phyloP scores from a whole-genome alignment of 2,888 invertebrate genomes.

The Tetragonisca angustula region DNA sequence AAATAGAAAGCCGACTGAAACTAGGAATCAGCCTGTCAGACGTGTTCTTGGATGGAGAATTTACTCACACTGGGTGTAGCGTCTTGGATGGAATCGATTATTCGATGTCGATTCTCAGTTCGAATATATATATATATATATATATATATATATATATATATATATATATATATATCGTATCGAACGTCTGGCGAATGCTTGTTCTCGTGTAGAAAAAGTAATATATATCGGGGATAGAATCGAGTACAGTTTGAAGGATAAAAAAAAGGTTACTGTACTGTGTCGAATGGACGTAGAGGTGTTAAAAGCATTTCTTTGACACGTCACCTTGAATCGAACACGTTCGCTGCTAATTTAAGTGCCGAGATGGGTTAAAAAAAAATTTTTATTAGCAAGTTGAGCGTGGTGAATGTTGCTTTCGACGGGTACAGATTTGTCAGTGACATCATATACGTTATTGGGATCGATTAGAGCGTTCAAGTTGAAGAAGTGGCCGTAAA shows the following conservation, averaged over 20 bases:
- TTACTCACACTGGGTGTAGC: not conserved
- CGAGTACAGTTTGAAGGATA: not conserved
- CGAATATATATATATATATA: not conserved
- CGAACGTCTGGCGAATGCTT: not conserved
- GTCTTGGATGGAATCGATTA: not conserved
- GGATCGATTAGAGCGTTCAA: not conserved
- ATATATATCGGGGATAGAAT: not conserved
- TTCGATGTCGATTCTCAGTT: slow-evolving; percentile 1
- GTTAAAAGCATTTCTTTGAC: not conserved
- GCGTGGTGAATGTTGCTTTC: not conserved
- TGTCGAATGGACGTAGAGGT: not conserved
- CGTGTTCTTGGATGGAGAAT: slow-evolving; percentile 12
- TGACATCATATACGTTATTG: too few species aligned
- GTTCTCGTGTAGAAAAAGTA: not conserved
- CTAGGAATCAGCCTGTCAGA: slow-evolving; percentile 41
- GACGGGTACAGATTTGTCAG: not conserved
- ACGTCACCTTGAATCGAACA: not conserved
- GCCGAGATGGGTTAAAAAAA: not conserved
- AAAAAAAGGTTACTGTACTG: not conserved
- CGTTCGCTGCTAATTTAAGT: not conserved
- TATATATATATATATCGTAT: not conserved
- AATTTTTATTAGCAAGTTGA: not conserved
- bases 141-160: not conserved
- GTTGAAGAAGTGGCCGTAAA: not conserved
- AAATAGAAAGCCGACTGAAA: slow-evolving; percentile 58